Evolutionary conservation across 2,888 invertebrate genomes (phyloP).

Genomic region (Lutraria lutraria): DNA sequence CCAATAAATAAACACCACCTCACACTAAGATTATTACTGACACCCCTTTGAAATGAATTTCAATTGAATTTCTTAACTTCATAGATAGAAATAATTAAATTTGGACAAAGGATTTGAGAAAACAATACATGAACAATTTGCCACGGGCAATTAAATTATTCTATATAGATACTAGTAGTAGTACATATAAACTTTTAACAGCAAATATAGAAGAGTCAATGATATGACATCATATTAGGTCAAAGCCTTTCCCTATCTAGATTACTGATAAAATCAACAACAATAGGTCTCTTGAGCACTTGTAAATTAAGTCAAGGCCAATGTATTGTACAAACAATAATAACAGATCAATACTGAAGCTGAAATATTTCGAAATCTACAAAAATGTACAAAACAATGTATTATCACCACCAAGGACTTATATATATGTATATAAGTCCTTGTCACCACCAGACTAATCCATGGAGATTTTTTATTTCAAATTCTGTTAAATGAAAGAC

Average conservation of each 20-base stretch:
- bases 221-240: not conserved
- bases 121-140: not conserved
- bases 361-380: too few species aligned
- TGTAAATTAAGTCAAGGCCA: constrained; percentile 6
- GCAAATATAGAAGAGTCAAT: not conserved
- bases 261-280: constrained; percentile 17
- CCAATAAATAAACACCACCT: not conserved
- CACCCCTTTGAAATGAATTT: not conserved
- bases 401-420: too few species aligned
- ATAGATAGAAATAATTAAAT: not conserved
- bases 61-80: not conserved
- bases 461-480: too few species aligned
- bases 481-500: too few species aligned
- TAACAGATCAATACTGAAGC: too few species aligned
- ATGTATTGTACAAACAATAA: not conserved
- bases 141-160: not conserved
- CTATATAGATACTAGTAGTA: constrained; percentile 11
- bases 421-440: too few species aligned
- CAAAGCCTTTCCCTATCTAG: not conserved
- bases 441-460: too few species aligned
- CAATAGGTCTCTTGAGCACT: not conserved
- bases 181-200: not conserved
- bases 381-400: too few species aligned
- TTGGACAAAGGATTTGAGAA: not conserved
- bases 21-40: too few species aligned